A percentile compares a stretch with the other conserved stretches of the same genome.
phyloP scores from a whole-genome alignment of 2,113 vertebrate genomes.

The Rallus limicola region DNA sequence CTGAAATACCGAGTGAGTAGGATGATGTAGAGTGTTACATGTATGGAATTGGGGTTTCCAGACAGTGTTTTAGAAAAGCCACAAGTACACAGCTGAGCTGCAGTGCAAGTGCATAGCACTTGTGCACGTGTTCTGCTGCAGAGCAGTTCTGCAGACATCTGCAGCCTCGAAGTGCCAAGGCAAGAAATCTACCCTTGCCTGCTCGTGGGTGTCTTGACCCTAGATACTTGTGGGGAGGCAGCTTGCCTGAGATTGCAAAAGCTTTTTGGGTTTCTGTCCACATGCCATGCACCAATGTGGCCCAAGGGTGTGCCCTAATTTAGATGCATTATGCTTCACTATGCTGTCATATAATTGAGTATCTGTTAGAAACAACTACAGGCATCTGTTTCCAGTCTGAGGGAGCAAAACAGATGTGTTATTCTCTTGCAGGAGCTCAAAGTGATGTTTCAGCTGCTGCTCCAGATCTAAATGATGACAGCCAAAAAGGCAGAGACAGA shows the following conservation, averaged over 20 bases:
- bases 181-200: background rate
- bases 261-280: background rate
- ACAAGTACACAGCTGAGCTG: background rate
- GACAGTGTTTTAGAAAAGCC: background rate
- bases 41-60: background rate
- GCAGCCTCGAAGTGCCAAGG: background rate
- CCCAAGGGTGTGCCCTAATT: background rate
- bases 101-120: accelerated
- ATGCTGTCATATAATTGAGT: background rate
- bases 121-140: background rate
- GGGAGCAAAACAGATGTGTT: conserved; percentile 28
- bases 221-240: background rate
- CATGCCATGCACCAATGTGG: background rate
- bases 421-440: conserved; percentile 2
- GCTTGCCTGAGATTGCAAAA: background rate
- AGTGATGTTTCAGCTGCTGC: conserved; percentile 32
- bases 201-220: accelerated
- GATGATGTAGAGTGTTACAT: background rate
- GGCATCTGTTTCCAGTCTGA: background rate
- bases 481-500: background rate
- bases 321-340: background rate
- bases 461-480: background rate
- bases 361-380: background rate
- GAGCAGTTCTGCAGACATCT: background rate
- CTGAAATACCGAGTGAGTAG: background rate